Percentiles rank a stretch among this genome's conserved stretches.
Evolutionary conservation across 2,113 vertebrate genomes (phyloP).

Genomic region (Electrona antarctica): DNA sequence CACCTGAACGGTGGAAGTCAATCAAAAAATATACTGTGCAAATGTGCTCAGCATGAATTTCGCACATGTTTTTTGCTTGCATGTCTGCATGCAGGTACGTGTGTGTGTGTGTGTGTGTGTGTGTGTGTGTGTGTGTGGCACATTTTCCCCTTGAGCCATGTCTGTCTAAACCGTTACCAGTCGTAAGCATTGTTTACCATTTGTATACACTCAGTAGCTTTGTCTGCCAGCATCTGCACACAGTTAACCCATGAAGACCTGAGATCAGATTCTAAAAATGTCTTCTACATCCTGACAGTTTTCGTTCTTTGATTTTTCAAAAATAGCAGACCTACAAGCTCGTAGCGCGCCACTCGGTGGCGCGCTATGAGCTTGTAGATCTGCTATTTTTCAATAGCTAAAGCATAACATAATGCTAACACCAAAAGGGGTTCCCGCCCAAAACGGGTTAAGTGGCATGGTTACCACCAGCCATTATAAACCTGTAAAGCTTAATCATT

Average conservation of each 20-base stretch:
- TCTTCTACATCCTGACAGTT: too few species aligned
- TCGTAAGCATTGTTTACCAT: slow-evolving; percentile 67
- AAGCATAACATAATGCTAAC: too few species aligned
- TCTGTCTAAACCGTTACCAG: slow-evolving; percentile 44
- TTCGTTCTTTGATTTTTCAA: too few species aligned
- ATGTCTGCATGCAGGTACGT: not conserved
- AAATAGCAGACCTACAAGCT: too few species aligned
- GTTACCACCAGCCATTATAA: slow-evolving; percentile 74
- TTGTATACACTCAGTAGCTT: slow-evolving; percentile 50
- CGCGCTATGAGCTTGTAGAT: too few species aligned
- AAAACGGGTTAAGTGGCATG: slow-evolving; percentile 73
- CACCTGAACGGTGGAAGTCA: not conserved
- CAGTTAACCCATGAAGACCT: too few species aligned
- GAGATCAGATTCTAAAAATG: too few species aligned
- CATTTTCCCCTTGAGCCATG: slow-evolving; percentile 6
- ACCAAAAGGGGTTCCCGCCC: too few species aligned
- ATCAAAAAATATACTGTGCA: not conserved
- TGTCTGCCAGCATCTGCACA: slow-evolving; percentile 81
- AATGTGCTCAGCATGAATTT: slow-evolving; percentile 1
- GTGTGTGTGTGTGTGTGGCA: slow-evolving; percentile 5
- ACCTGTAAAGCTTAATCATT: slow-evolving; percentile 77
- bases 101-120: slow-evolving; percentile 8
- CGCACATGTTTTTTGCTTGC: slow-evolving; percentile 1
- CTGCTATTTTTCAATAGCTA: too few species aligned
- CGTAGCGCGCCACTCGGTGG: too few species aligned